Percentiles rank a stretch among this genome's conserved stretches.
Evolutionary conservation across 1,140 invertebrate species (phyloP).

Genomic region (Mya arenaria): DNA sequence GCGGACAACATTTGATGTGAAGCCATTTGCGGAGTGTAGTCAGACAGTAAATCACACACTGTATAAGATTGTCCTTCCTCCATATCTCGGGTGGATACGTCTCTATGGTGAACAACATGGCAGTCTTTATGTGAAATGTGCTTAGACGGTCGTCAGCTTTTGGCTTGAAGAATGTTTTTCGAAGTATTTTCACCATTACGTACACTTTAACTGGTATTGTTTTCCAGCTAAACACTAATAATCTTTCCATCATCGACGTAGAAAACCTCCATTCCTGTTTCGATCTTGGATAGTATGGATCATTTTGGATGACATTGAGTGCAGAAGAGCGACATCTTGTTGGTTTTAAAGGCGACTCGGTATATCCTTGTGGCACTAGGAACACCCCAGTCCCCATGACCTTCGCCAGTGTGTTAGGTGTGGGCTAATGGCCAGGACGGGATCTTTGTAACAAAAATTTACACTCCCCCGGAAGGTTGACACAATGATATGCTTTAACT

Average conservation of each 20-base stretch:
- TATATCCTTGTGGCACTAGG: neutral
- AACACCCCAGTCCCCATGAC: neutral
- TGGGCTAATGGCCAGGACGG: neutral
- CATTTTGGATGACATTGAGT: neutral
- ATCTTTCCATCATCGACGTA: neutral
- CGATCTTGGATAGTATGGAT: neutral
- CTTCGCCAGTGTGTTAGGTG: neutral
- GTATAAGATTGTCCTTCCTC: neutral
- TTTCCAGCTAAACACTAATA: neutral
- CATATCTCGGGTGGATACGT: neutral
- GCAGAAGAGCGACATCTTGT: neutral
- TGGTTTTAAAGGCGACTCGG: neutral
- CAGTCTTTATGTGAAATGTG: neutral
- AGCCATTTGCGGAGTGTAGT: neutral
- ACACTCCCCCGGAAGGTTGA: too few species aligned
- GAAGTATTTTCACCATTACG: too few species aligned
- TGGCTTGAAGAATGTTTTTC: neutral
- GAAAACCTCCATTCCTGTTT: neutral
- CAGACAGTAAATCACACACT: neutral
- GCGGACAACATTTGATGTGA: neutral
- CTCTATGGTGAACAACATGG: neutral
- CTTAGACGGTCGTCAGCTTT: neutral
- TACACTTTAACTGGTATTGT: neutral
- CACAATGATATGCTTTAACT: too few species aligned
- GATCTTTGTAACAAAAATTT: neutral